These are phyloP conservation scores for Hydractinia echinata DNA, from an alignment of 30 jellyfish, hydroid and myxozoan species.

Conservation along the genomic window DNA sequence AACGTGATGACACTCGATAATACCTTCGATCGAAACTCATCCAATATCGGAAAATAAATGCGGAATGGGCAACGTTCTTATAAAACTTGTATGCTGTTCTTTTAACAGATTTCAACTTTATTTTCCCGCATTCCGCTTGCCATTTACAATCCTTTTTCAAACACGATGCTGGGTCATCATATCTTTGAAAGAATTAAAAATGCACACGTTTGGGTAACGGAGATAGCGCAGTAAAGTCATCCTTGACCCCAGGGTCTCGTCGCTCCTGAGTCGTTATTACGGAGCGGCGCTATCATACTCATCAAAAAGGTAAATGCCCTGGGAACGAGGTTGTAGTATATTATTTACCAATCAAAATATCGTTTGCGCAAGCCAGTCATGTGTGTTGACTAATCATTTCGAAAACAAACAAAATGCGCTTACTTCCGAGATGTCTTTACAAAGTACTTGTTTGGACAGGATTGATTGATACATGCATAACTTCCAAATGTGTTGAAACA, in stretches of 20 bases:
- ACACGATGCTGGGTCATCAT: slow-evolving; percentile 16
- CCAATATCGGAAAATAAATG: slow-evolving; percentile 1
- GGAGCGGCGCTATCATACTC: too few relatives aligned
- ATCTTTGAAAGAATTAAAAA: neutral
- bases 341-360: too few relatives aligned
- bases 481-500: slow-evolving; percentile 34
- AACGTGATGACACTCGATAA: neutral
- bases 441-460: slow-evolving; percentile 4
- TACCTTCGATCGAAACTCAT: slow-evolving; percentile 6
- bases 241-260: too few relatives aligned
- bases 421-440: slow-evolving; percentile 5
- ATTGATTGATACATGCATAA: slow-evolving; percentile 31
- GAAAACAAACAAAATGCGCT: neutral
- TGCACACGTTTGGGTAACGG: neutral
- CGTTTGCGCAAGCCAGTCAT: neutral
- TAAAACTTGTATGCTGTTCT: slow-evolving; percentile 21
- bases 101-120: slow-evolving; percentile 15
- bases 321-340: too few relatives aligned
- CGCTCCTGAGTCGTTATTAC: too few relatives aligned
- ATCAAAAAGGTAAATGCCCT: too few relatives aligned
- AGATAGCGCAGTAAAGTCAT: too few relatives aligned
- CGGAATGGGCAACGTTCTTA: neutral
- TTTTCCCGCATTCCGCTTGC: slow-evolving; percentile 11
- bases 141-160: slow-evolving; percentile 10
- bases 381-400: neutral